Conservation (phyloP, 2,113 vertebrate genomes). For the Geococcyx californianus region DNA sequence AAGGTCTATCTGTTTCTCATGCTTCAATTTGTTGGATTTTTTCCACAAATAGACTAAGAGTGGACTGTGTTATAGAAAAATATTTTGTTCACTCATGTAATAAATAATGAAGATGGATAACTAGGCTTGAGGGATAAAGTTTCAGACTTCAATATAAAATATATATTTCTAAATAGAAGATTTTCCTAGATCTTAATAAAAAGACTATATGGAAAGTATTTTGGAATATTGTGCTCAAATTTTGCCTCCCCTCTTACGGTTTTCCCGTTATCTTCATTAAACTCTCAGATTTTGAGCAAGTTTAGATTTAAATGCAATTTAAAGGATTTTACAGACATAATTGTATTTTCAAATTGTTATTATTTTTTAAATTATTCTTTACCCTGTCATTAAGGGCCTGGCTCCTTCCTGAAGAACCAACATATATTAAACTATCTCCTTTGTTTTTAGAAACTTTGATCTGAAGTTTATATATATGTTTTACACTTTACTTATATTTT, state of each 20-base stretch:
- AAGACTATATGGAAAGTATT: not conserved
- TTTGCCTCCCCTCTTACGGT: not conserved
- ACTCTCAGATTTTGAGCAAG: not conserved
- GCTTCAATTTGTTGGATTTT: not conserved
- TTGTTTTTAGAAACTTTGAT: not conserved
- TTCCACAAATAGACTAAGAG: not conserved
- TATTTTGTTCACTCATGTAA: not conserved
- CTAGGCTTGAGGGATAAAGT: not conserved
- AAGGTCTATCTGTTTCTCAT: not conserved
- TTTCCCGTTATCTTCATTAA: not conserved
- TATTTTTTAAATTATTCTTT: not conserved
- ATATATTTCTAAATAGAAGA: not conserved
- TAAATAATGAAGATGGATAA: not conserved
- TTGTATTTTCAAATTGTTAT: not conserved
- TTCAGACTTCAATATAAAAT: not conserved
- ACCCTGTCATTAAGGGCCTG: not conserved
- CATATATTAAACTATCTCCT: not conserved
- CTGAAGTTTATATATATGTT: not conserved
- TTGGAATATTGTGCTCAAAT: not conserved
- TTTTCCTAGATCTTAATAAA: not conserved
- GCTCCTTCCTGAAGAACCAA: not conserved
- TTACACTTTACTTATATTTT: not conserved
- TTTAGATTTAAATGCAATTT: not conserved
- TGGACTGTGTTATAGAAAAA: not conserved
- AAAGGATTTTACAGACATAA: not conserved